Base-by-base conservation (phyloP, 53 echinoderm and acorn worm genomes). In the Zoroaster sp. region DNA sequence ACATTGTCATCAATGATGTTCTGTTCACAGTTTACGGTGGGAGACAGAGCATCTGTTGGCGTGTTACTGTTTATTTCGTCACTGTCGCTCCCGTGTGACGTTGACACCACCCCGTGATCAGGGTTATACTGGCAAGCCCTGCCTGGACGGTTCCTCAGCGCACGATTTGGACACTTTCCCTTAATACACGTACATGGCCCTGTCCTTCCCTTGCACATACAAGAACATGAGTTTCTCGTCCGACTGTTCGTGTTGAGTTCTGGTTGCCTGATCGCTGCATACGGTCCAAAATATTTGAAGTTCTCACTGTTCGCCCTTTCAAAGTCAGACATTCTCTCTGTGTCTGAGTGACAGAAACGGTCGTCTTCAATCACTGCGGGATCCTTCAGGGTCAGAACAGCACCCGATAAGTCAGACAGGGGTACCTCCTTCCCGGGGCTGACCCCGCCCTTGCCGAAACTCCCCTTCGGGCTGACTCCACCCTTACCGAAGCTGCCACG, bases 11-110 rank as follows among this genome's bases (percentile, higher is more conserved):
- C 90, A 31, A 30, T 52, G 35, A n/a, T 41, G 53, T 47, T 49
- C 23, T 38, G 13, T 8, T 79, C 73, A 69, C 85, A 69, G 81
- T 77, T 88, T 41, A 71, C 13, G 13, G 78, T 72, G 55, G 89
- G 51, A 31, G 91, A 75, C 1, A 43, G 73, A 44, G 30, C 30
- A 44, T 75, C 86, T 65, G 81, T 66, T 44, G 91, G 41, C 45
- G 91, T 96, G 90, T 96, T 96, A 87, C 97, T 96, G 71, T 96
- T 94, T 43, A 95, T 69, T 20, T 95, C 97, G 72, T 96, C 97
- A 76, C 95, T 96, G 77, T 95, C 95, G 63, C 95, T 96, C 13
- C 85, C 78, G 40, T 89, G 93, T 35, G 89, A 77, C 14, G 77
- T 70, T 13, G 59, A 81, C 13, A 59, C 30, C 15, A 37, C 32